phyloP scores from a whole-genome alignment of 1,140 invertebrate genomes.

The Adelges cooleyi region DNA sequence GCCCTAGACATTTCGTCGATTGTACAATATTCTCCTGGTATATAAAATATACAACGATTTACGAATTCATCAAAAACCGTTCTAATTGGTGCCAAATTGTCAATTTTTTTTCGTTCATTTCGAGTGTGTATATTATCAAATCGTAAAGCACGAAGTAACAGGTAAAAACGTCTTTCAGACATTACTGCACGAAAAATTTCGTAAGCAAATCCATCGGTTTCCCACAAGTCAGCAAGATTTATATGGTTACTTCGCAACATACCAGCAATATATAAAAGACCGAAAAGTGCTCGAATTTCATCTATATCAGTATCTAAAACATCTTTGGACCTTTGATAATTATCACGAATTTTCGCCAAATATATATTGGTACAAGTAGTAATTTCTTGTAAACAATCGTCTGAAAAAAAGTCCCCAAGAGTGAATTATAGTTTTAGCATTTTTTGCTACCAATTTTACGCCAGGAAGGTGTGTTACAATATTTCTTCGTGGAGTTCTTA shows the following conservation, averaged over 20 bases:
- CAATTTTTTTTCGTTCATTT: slow-evolving; percentile 32
- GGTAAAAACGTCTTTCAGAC: slow-evolving; percentile 33
- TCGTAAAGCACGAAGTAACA: slow-evolving; percentile 34
- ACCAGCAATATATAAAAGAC: slow-evolving; percentile 32
- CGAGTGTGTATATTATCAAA: slow-evolving; percentile 36
- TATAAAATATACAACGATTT: slow-evolving; percentile 34
- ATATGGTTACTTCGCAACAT: slow-evolving; percentile 30
- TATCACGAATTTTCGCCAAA: not conserved
- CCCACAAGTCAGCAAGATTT: slow-evolving; percentile 35
- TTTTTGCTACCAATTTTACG: not conserved
- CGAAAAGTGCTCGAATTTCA: slow-evolving; percentile 31
- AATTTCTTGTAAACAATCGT: slow-evolving; percentile 2
- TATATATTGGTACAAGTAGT: slow-evolving; percentile 24
- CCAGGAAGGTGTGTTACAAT: slow-evolving; percentile 4
- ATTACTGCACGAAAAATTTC: slow-evolving; percentile 32
- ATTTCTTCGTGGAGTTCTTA: slow-evolving; percentile 5
- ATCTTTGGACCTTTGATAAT: slow-evolving; percentile 21
- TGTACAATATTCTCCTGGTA: slow-evolving; percentile 34
- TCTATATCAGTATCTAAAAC: slow-evolving; percentile 10
- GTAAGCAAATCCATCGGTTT: slow-evolving; percentile 32
- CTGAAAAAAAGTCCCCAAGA: not conserved
- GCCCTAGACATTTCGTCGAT: slow-evolving; percentile 38
- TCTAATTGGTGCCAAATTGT: slow-evolving; percentile 36
- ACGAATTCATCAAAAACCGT: slow-evolving; percentile 36
- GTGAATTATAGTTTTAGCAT: slow-evolving; percentile 1